Base-by-base conservation (phyloP, 2,888 invertebrate genomes). In the Frankliniella fusca region DNA sequence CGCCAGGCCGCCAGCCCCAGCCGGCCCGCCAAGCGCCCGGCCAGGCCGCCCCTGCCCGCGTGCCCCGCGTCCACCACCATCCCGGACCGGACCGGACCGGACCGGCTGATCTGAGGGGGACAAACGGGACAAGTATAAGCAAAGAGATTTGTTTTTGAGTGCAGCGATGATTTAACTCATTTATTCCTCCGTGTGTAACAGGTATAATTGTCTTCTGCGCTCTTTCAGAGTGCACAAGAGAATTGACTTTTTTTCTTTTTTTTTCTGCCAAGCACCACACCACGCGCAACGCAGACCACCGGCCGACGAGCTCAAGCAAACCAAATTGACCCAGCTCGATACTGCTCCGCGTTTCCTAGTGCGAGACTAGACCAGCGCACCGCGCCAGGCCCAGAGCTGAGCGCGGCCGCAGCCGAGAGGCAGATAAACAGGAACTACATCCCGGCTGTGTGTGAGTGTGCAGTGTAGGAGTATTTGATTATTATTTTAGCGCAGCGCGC, bases 1-100 rank as follows among this genome's bases (percentile, higher is more conserved):
- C 90, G 86, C 89, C 90, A 90, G 82, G 88, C 88, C 82, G 90
- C 89, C 79, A 89, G 86, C 81, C 88, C 87, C 48, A 90, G 84
- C 83, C 89, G 88, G 79, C 89, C 89, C 82, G 89, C 87, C 23
- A 76, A 27, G 27, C 70, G 70, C 27, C 70, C 70, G 2, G 70
- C 70, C 70, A 76, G 18, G 18, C 54, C 70, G 70, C 61, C 20
- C 61, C 61, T n/a, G 20, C 18, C 15, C 61, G n/a, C 7, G 11
- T 18, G 54, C 15, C 61, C 70, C 1, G 70, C 70, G 70, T 76
- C 70, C 70, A 76, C 23, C 70, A 27, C 70, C 70, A 76, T 76
- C 70, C 70, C 27, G 70, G 11, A 23, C 23, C 23, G 23, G 65
- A 7, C 12, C 15, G 10, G 12, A 20, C 12, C 3, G 70, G 27